Evolutionary conservation across 2,113 vertebrate genomes (phyloP), one percentile per base, ranked within the genome.

Genomic region (Protomyctophum bolini): DNA sequence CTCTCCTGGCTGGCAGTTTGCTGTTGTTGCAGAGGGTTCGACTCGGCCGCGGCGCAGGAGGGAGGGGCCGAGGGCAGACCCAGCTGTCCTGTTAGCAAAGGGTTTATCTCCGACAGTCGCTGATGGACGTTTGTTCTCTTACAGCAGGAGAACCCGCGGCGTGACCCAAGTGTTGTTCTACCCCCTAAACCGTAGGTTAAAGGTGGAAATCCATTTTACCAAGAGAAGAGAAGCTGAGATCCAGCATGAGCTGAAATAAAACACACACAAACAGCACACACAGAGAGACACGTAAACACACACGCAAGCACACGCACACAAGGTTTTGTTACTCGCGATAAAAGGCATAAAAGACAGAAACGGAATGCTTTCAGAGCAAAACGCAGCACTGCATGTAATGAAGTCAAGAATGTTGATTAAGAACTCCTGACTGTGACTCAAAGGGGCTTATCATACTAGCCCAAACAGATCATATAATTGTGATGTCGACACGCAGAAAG

Each of bases 81-180:
- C 73, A 77, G 75, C 71, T 71, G 64, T 58, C 8, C 48, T 45
- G 64, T 11, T 21, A 14, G 75, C 9, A 66, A 72, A 70, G 33
- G 68, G 48, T 63, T 81, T 66, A 70, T 75, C 82, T 60, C 76
- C 8, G 67, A 49, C 57, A 61, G 66, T 73, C 63, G 55, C 68
- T 62, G 79, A 70, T 70, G 48, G 8, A 45, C 72, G 73, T 58
- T 63, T 9, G 58, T 10, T 21, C 21, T 21, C 69, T 71, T 80
- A 72, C 73, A 47, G 58, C 63, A 56, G 50, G 10, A 46, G 21
- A n/a, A n/a, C n/a, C 54, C n/a, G 48, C 41, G 54, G 21, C 57
- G 52, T 7, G 11, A 54, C 45, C 8, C 63, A 52, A 67, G 50
- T 49, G 62, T 65, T 60, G 48, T 70, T 59, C 9, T 12, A n/a